Conservation (phyloP, 2,888 invertebrate genomes). For the Macrosoma leucophasiata region DNA sequence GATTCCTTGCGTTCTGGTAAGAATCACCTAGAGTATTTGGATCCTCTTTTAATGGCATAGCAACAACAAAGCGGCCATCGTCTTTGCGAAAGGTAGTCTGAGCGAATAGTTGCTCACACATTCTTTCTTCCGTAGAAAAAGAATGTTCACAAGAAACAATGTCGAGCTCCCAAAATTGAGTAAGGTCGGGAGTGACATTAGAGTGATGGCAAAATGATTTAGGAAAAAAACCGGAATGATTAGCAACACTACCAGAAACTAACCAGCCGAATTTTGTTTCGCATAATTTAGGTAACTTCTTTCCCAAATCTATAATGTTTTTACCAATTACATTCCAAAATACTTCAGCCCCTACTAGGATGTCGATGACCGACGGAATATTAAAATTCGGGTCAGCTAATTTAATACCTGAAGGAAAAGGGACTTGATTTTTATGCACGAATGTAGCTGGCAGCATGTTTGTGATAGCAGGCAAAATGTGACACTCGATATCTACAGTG, state of each 20-base stretch:
- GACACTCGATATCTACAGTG: no score
- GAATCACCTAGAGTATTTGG: background rate
- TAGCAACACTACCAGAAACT: background rate
- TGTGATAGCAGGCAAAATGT: background rate
- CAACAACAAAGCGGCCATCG: background rate
- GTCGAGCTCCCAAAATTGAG: constrained; percentile 9
- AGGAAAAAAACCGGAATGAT: background rate
- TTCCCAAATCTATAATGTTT: background rate
- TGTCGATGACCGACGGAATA: background rate
- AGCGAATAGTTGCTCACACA: background rate
- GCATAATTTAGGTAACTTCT: background rate
- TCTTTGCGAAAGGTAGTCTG: background rate
- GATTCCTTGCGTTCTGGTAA: no score
- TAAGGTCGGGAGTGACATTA: background rate
- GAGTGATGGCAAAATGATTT: background rate
- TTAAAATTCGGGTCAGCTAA: background rate
- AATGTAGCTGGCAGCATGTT: background rate
- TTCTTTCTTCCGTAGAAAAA: no score
- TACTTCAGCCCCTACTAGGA: background rate
- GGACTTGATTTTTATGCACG: background rate
- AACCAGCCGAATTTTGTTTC: background rate
- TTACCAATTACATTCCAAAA: background rate
- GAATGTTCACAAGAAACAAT: background rate
- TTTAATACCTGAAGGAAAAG: no score
- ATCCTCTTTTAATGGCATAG: no score